Percentiles rank a stretch among this genome's conserved stretches.
These are phyloP conservation scores for Melipona beecheii DNA, from an alignment of 2,888 invertebrate species.

Conservation along the genomic window DNA sequence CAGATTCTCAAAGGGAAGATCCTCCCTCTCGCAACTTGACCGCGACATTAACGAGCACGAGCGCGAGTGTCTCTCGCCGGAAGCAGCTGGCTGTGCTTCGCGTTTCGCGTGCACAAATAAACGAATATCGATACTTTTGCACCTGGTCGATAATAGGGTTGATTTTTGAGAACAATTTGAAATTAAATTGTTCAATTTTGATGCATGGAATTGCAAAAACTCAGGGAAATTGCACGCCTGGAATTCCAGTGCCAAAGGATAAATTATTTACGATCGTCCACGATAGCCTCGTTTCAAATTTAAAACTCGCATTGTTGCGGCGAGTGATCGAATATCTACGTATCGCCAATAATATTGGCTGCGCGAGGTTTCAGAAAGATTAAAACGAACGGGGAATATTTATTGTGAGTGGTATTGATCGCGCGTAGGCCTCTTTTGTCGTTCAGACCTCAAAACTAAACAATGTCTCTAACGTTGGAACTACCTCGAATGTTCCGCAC, in stretches of 20 bases:
- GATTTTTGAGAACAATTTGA: no score
- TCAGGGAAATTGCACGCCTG: no score
- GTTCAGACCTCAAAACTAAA: not conserved
- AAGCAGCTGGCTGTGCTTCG: constrained; percentile 6
- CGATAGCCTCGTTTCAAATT: no score
- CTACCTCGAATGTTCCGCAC: no score
- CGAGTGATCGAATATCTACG: not conserved
- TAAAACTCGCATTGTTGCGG: not conserved
- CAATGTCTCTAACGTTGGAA: not conserved
- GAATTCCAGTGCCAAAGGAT: no score
- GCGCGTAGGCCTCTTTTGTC: not conserved
- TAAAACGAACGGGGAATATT: not conserved
- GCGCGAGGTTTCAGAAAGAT: not conserved
- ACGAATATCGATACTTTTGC: no score
- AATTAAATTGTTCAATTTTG: no score
- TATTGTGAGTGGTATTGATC: not conserved
- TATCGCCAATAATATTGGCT: not conserved
- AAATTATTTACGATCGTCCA: no score
- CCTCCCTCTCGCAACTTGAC: not conserved
- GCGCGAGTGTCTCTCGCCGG: constrained; percentile 3
- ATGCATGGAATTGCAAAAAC: no score
- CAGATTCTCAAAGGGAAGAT: not conserved
- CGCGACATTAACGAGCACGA: constrained; percentile 40
- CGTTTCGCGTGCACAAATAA: not conserved
- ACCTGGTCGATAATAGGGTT: no score